These are phyloP conservation scores for Diorhabda sublineata DNA, from an alignment of 1,140 invertebrate genomes.

Conservation along the genomic window DNA sequence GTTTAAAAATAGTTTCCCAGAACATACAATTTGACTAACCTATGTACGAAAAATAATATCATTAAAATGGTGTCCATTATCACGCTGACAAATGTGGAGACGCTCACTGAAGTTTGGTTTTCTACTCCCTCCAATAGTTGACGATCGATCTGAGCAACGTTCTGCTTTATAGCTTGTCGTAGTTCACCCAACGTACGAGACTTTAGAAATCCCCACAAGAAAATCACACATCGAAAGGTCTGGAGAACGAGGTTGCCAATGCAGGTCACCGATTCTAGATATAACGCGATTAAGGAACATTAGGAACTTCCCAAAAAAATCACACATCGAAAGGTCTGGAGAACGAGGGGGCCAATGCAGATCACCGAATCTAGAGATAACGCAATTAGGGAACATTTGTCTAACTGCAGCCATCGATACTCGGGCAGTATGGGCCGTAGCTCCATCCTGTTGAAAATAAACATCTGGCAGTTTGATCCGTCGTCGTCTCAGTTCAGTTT, in stretches of 20 bases:
- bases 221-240: slow-evolving; percentile 47
- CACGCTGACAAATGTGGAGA: too few relatives aligned
- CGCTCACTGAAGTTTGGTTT: neutral
- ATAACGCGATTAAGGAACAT: too few relatives aligned
- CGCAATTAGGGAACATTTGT: neutral
- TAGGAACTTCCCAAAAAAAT: slow-evolving; percentile 42
- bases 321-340: slow-evolving; percentile 45
- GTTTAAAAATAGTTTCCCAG: too few relatives aligned
- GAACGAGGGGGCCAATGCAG: slow-evolving; percentile 45
- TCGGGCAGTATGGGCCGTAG: neutral
- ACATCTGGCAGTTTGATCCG: neutral
- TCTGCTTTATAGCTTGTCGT: slow-evolving; percentile 16
- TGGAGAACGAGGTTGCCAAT: slow-evolving; percentile 46
- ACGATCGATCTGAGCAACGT: slow-evolving; percentile 18
- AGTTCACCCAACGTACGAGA: slow-evolving; percentile 25
- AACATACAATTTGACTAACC: too few relatives aligned
- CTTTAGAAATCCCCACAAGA: slow-evolving; percentile 44
- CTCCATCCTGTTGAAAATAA: neutral
- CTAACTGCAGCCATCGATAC: neutral
- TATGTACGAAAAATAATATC: too few relatives aligned
- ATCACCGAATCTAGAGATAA: slow-evolving; percentile 28
- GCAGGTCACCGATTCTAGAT: slow-evolving; percentile 33
- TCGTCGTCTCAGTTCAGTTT: neutral
- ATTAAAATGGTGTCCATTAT: too few relatives aligned
- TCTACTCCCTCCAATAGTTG: slow-evolving; percentile 20